phyloP scores from a whole-genome alignment of 2,797 vertebrate species.

The Amblyraja radiata region DNA sequence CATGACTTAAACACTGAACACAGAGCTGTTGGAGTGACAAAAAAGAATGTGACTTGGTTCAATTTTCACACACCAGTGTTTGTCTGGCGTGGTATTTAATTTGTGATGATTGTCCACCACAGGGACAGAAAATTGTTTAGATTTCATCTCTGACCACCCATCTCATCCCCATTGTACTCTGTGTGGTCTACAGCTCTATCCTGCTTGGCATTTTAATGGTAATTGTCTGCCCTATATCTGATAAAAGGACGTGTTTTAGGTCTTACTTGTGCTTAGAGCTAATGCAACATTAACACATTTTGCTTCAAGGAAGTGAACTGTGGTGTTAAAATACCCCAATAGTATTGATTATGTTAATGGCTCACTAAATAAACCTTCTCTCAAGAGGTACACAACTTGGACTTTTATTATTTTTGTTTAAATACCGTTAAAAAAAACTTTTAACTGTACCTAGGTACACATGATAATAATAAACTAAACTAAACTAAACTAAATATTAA shows the following conservation, averaged over 20 bases:
- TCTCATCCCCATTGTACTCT: conserved; percentile 4
- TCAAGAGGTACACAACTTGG: background rate
- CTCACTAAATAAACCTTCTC: background rate
- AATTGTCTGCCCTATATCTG: background rate
- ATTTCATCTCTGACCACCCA: conserved; percentile 17
- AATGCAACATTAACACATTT: background rate
- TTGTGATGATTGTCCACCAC: background rate
- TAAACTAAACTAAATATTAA: background rate
- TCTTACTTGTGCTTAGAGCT: background rate
- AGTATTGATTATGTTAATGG: background rate
- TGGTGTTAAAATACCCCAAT: background rate
- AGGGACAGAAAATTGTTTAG: conserved; percentile 16
- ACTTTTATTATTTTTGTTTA: background rate
- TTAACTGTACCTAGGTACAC: too few relatives aligned
- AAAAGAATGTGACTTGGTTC: background rate
- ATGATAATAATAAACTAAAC: too few relatives aligned
- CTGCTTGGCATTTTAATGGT: conserved; percentile 1
- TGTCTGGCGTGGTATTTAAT: background rate
- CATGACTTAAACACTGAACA: too few relatives aligned
- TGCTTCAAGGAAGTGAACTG: background rate
- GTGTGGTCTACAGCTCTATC: conserved; percentile 21
- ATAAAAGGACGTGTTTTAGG: background rate
- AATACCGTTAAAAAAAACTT: background rate
- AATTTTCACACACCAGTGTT: background rate
- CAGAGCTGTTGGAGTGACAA: background rate